Conservation (phyloP, 2,888 invertebrate genomes). For the Plebejus melissa region DNA sequence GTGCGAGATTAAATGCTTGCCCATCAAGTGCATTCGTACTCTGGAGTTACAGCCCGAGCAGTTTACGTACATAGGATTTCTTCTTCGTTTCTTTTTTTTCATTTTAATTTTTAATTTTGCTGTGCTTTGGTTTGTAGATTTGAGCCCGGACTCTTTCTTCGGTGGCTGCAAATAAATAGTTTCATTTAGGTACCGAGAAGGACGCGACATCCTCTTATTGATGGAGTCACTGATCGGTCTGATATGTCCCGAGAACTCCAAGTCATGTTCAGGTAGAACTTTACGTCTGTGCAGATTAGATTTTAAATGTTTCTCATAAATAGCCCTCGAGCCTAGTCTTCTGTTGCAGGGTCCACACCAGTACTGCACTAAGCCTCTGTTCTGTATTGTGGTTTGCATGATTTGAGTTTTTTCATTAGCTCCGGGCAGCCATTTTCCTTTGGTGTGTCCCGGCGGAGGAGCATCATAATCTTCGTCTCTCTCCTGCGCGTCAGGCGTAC, state of each 20-base stretch:
- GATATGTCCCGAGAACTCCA: conserved; percentile 80
- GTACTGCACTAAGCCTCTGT: conserved; percentile 79
- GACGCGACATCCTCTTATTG: conserved; percentile 57
- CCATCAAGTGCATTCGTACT: conserved; percentile 84
- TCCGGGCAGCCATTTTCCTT: conserved; percentile 91
- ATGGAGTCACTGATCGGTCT: conserved; percentile 49
- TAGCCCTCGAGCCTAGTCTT: conserved; percentile 83
- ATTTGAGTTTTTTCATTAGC: conserved; percentile 74
- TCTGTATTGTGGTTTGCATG: conserved; percentile 74
- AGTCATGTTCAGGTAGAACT: conserved; percentile 82
- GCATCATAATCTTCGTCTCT: conserved; percentile 74
- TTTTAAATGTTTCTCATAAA: conserved; percentile 87
- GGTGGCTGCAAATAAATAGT: conserved; percentile 51
- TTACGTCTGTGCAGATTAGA: conserved; percentile 85
- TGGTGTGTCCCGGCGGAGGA: conserved; percentile 85
- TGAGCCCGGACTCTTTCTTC: conserved; percentile 42
- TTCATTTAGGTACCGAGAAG: conserved; percentile 58
- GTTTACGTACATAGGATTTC: conserved; percentile 79
- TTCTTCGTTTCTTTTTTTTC: conserved; percentile 67
- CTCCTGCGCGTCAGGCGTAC: conserved; percentile 49
- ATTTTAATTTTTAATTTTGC: conserved; percentile 46
- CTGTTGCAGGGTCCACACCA: conserved; percentile 91
- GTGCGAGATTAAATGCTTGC: conserved; percentile 91
- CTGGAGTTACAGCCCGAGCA: conserved; percentile 86
- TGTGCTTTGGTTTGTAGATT: conserved; percentile 36